Percentiles rank a stretch among this genome's conserved stretches.
These are phyloP conservation scores for Silurus glanis DNA, from an alignment of 2,113 vertebrate species.

Conservation along the genomic window DNA sequence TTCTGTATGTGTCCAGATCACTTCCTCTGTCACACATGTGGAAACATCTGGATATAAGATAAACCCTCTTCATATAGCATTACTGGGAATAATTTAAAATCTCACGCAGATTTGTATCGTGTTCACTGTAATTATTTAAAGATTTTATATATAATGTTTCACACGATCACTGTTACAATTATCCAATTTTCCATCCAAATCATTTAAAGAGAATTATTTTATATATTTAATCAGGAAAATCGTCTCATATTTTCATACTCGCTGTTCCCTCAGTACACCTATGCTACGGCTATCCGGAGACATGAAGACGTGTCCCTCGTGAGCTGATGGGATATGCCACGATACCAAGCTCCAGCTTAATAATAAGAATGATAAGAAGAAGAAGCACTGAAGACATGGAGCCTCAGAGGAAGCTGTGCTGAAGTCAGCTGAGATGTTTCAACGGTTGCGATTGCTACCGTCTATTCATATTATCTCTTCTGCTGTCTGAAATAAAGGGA, in stretches of 20 bases:
- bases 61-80: too few species aligned
- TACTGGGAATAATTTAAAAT: too few species aligned
- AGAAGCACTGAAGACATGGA: conserved; percentile 63
- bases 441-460: conserved; percentile 56
- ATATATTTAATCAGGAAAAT: too few species aligned
- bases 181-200: too few species aligned
- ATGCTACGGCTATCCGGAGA: conserved; percentile 46
- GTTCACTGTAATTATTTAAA: too few species aligned
- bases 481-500: conserved; percentile 58
- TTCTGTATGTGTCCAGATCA: background rate
- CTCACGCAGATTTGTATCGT: too few species aligned
- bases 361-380: conserved; percentile 64
- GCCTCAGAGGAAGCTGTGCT: conserved; percentile 65
- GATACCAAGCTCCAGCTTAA: conserved; percentile 58
- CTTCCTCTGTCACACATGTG: too few species aligned
- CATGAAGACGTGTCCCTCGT: conserved; percentile 51
- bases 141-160: too few species aligned
- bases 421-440: conserved; percentile 66
- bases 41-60: too few species aligned
- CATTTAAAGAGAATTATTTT: too few species aligned
- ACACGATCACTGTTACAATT: too few species aligned
- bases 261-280: background rate
- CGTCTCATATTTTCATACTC: too few species aligned
- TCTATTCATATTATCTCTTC: conserved; percentile 60
- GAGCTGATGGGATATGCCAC: conserved; percentile 27